Evolutionary conservation across 2,888 invertebrate genomes (phyloP), one percentile per base, ranked within the genome.

Genomic region (Therioaphis trifolii): DNA sequence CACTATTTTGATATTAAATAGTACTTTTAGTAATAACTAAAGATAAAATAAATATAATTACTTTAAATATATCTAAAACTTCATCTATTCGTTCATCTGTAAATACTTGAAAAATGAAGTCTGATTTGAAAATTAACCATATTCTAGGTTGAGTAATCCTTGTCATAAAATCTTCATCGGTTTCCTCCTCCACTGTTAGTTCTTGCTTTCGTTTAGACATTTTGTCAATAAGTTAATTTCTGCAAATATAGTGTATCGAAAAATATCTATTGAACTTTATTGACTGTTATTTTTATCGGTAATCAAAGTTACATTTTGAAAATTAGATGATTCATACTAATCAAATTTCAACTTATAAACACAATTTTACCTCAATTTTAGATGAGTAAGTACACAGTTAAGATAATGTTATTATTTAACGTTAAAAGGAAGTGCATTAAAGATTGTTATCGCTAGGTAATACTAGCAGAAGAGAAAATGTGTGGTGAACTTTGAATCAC

Each of bases 91-190:
- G 52, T 14, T 80, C 80, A 0, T 80, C 80, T 2, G 71, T 27
- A 43, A 80, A 58, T 61, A 71, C 18, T 80, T 80, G 80, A 80
- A 80, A 58, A 71, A 71, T 11, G 58, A 58, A 80, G 46, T 58
- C 69, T 1, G 14, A 29, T 58, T 71, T 71, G 27, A 80, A 80
- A 1, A 29, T 27, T 0, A 58, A 43, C 80, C 80, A 80, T 21
- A 80, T 46, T 69, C 80, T 55, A 29, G 80, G 80, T 29, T 80
- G 80, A 29, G 80, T 80, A 15, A 80, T 55, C 35, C 80, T 80
- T 14, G 71, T 58, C 58, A 80, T 80, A 46, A 80, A 80, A 5
- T 80, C 80, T 71, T 80, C 80, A 1, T 80, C 80, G 0, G 80
- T 61, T 29, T 80, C 80, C 21, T 79, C 68, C 18, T 80, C 61